Conservation (phyloP, 2,113 vertebrate genomes). For the Chloropsis hardwickii region DNA sequence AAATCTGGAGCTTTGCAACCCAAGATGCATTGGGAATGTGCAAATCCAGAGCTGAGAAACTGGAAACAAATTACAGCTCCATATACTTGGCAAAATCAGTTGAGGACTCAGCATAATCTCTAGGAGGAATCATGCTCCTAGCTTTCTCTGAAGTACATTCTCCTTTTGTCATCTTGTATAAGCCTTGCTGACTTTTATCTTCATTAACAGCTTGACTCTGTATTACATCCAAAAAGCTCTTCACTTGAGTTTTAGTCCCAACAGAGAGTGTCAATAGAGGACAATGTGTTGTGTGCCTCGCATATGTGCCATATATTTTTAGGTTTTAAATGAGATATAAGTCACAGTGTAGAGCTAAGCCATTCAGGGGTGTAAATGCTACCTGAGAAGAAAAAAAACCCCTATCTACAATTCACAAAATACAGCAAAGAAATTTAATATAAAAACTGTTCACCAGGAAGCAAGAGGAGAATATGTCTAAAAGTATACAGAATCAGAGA, state of each 20-base stretch:
- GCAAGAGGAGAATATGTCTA: not conserved
- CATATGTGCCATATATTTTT: not conserved
- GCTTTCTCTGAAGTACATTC: not conserved
- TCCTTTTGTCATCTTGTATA: not conserved
- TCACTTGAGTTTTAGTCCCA: not conserved
- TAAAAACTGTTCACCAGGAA: not conserved
- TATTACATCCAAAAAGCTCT: not conserved
- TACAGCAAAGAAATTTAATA: not conserved
- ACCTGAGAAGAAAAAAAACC: not conserved
- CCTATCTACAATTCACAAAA: not conserved
- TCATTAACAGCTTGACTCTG: not conserved
- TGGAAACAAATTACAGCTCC: not conserved
- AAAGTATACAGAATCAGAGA: not conserved
- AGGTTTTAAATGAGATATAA: not conserved
- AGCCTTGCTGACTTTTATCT: constrained; percentile 3
- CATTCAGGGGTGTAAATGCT: not conserved
- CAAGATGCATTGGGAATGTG: not conserved
- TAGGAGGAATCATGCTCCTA: not conserved
- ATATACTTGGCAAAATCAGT: not conserved
- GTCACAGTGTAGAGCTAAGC: not conserved
- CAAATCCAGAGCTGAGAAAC: not conserved
- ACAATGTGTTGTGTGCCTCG: not conserved
- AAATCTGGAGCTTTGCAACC: not conserved
- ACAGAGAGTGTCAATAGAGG: not conserved
- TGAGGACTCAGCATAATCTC: not conserved